phyloP scores from a whole-genome alignment of 2,797 vertebrate genomes.

The Miichthys miiuy region DNA sequence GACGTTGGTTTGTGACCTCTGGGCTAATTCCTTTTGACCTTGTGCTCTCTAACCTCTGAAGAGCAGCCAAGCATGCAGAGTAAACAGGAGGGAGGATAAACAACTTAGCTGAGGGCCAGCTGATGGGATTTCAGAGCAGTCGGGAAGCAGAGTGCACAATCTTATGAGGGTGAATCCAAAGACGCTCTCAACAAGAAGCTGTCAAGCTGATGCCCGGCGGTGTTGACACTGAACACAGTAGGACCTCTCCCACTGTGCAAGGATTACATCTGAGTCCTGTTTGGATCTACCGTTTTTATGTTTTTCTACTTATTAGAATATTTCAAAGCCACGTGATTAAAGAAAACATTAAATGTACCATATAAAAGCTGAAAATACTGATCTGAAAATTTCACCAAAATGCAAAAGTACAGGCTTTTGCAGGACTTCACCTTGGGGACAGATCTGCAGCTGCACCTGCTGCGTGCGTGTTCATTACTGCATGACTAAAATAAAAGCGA shows the following conservation, averaged over 20 bases:
- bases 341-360: background rate
- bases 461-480: too few relatives aligned
- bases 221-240: constrained; percentile 35
- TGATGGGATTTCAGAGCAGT: constrained; percentile 66
- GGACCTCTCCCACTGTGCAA: constrained; percentile 12
- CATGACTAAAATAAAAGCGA: too few relatives aligned
- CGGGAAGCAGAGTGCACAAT: constrained; percentile 24
- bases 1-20: constrained; percentile 33
- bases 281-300: background rate
- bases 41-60: constrained; percentile 62
- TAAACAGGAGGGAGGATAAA: constrained; percentile 73
- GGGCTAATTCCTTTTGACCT: constrained; percentile 63
- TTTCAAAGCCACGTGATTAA: background rate
- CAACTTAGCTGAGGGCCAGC: constrained; percentile 58
- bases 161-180: constrained; percentile 32
- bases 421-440: background rate
- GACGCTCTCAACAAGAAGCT: constrained; percentile 20
- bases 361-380: background rate
- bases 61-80: constrained; percentile 58
- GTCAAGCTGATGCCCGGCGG: constrained; percentile 10
- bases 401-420: background rate
- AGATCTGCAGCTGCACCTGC: too few relatives aligned
- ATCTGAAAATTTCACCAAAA: background rate
- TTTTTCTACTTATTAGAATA: background rate
- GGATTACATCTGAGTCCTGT: background rate